A percentile compares a stretch with the other conserved stretches of the same genome.
Evolutionary conservation across 1,140 invertebrate genomes (phyloP).

Genomic region (Apis mellifera): Amel_HAv3.1 CM009935.2:5359501-5360000

Average conservation of each 20-base stretch:
- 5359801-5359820: not conserved
- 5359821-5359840: not conserved
- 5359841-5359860: no score
- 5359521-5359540: no score
- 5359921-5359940: not conserved
- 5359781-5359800: no score
- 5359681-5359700: no score
- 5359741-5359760: no score
- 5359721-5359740: no score
- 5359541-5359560: not conserved
- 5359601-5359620: not conserved
- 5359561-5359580: not conserved
- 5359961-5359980: conserved; percentile 1
- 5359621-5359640: not conserved
- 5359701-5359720: no score
- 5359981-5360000: no score
- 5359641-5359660: no score
- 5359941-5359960: conserved; percentile 17
- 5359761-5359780: no score
- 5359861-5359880: no score
- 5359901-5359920: not conserved
- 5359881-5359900: not conserved
- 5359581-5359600: not conserved
- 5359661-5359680: no score
- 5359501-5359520: not conserved